These are phyloP conservation scores for Lanius collurio DNA, from an alignment of 2,113 vertebrate genomes.

Conservation along the genomic window DNA sequence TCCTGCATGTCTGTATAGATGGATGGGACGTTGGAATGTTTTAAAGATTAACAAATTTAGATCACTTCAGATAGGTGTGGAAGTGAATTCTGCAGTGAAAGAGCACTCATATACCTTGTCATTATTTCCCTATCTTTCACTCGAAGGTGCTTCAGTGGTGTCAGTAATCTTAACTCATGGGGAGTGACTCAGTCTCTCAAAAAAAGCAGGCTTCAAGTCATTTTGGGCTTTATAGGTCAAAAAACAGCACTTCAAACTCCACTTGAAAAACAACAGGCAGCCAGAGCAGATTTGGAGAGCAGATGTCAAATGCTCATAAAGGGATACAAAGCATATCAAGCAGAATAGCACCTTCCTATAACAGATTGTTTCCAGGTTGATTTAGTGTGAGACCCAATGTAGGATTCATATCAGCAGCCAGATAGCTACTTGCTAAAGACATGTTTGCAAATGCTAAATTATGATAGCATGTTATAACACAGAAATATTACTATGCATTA, in stretches of 20 bases:
- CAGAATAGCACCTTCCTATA: slow-evolving; percentile 12
- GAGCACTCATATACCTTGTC: slow-evolving; percentile 12
- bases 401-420: background rate
- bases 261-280: slow-evolving; percentile 52
- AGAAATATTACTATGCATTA: background rate
- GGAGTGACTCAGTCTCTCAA: slow-evolving; percentile 43
- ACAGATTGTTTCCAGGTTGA: background rate
- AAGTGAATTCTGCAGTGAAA: slow-evolving; percentile 33
- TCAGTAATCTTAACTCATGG: slow-evolving; percentile 48
- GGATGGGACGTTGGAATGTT: background rate
- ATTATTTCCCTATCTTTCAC: slow-evolving; percentile 38
- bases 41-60: slow-evolving; percentile 46
- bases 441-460: background rate
- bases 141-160: slow-evolving; percentile 15
- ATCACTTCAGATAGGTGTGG: slow-evolving; percentile 23
- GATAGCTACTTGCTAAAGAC: background rate
- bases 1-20: background rate
- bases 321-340: slow-evolving; percentile 29
- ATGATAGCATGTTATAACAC: background rate
- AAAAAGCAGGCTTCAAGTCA: slow-evolving; percentile 37
- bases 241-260: slow-evolving; percentile 48
- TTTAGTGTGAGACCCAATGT: background rate
- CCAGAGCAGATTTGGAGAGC: slow-evolving; percentile 50
- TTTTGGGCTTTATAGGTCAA: slow-evolving; percentile 65
- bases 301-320: slow-evolving; percentile 61